These are phyloP conservation scores for Recurvirostra avosetta DNA, from an alignment of 2,113 vertebrate species.

Conservation along the genomic window DNA sequence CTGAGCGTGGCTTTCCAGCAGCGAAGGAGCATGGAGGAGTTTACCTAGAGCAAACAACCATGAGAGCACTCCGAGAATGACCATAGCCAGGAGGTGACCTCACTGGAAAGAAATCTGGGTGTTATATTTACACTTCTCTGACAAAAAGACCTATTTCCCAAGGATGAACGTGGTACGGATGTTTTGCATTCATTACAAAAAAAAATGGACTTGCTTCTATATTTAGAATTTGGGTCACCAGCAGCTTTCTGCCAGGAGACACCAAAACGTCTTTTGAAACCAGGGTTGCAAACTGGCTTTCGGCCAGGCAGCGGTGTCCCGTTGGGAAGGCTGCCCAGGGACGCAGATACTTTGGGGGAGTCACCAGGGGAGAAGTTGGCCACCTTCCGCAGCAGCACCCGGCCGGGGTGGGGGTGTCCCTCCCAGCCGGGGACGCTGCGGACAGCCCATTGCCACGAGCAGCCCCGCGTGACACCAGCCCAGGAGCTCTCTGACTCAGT, in stretches of 20 bases:
- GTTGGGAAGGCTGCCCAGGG: not conserved
- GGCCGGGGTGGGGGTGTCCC: not conserved
- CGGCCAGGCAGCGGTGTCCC: not conserved
- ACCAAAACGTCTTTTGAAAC: not conserved
- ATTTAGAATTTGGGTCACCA: slow-evolving; percentile 32
- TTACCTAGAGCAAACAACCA: not conserved
- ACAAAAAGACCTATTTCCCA: not conserved
- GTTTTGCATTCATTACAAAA: not conserved
- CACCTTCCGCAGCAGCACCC: rapidly evolving
- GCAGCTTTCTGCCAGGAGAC: slow-evolving; percentile 3
- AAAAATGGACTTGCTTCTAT: not conserved
- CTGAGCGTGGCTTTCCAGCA: not conserved
- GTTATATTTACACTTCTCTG: not conserved
- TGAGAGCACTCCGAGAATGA: not conserved
- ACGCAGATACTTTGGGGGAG: not conserved
- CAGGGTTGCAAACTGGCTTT: not conserved
- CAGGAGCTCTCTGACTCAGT: not conserved
- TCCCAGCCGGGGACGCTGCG: not conserved
- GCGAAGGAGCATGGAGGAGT: not conserved
- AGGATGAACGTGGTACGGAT: rapidly evolving
- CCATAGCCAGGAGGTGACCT: not conserved
- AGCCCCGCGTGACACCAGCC: not conserved
- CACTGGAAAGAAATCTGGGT: not conserved
- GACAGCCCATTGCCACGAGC: not conserved
- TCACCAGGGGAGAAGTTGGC: not conserved